Conservation (phyloP, 2,888 invertebrate genomes). For the Nymphalis urticae region DNA sequence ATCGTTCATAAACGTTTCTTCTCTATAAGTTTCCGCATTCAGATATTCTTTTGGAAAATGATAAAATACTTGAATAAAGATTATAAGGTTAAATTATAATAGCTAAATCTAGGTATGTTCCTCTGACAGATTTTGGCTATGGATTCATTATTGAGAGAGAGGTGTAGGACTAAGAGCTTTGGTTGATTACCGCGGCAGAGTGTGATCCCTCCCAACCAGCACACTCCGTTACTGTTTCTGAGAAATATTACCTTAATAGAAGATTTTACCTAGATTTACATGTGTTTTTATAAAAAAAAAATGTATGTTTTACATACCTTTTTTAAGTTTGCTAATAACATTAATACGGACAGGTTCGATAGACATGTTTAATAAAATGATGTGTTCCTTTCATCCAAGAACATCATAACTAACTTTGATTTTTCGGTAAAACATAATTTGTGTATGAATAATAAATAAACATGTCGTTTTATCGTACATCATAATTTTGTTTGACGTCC, state of each 20-base stretch:
- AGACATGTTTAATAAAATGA: neutral
- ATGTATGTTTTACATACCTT: too few relatives aligned
- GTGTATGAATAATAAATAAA: slow-evolving; percentile 16
- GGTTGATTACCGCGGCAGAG: too few relatives aligned
- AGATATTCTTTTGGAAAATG: neutral
- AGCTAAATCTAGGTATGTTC: neutral
- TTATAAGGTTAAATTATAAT: neutral
- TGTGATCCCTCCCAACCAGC: too few relatives aligned
- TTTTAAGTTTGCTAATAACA: neutral
- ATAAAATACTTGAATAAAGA: neutral
- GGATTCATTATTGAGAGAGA: too few relatives aligned
- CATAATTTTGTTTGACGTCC: neutral
- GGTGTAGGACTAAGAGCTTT: too few relatives aligned
- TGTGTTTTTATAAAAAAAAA: too few relatives aligned
- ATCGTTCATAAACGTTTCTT: neutral
- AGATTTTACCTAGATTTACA: too few relatives aligned
- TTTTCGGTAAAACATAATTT: neutral
- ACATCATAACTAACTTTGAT: too few relatives aligned
- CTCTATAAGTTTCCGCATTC: neutral
- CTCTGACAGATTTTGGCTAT: too few relatives aligned
- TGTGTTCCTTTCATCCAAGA: too few relatives aligned
- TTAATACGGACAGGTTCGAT: neutral
- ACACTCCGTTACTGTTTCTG: too few relatives aligned
- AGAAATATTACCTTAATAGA: too few relatives aligned
- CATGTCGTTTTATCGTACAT: slow-evolving; percentile 7